Percentiles rank a stretch among this genome's conserved stretches.
These are phyloP conservation scores for Drosophila lowei DNA, from an alignment of 1,140 invertebrate genomes.

Conservation along the genomic window DNA sequence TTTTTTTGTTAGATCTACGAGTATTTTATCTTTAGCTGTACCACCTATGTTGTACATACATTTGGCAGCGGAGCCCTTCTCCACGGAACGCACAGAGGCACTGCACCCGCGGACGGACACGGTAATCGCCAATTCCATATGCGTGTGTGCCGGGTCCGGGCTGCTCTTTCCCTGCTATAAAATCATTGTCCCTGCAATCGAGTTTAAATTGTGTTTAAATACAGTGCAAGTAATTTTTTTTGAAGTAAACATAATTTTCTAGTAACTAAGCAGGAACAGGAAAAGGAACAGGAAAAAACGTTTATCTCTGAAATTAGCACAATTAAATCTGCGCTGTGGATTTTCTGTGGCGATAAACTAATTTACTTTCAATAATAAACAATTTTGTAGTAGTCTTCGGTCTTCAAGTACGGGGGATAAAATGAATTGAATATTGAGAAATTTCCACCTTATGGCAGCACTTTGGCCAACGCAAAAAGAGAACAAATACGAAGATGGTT, in stretches of 20 bases:
- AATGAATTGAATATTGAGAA: too few relatives aligned
- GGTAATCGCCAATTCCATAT: neutral
- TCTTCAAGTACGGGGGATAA: too few relatives aligned
- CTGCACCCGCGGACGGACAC: conserved; percentile 7
- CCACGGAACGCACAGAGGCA: conserved; percentile 48
- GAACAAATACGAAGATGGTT: too few relatives aligned
- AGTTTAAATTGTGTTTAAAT: conserved; percentile 46
- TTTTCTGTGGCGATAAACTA: too few relatives aligned
- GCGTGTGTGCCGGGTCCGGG: neutral
- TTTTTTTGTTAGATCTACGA: conserved; percentile 45
- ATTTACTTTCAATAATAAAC: too few relatives aligned
- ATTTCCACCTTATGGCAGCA: too few relatives aligned
- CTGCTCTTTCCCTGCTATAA: conserved; percentile 6
- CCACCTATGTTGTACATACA: conserved; percentile 72
- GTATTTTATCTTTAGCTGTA: conserved; percentile 69
- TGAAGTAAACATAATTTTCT: neutral
- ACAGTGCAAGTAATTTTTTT: conserved; percentile 48
- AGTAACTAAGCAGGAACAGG: too few relatives aligned
- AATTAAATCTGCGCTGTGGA: too few relatives aligned
- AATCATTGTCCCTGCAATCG: conserved; percentile 35
- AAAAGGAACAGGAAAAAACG: too few relatives aligned
- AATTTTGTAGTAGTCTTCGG: too few relatives aligned
- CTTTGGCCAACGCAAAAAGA: too few relatives aligned
- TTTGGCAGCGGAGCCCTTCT: conserved; percentile 37
- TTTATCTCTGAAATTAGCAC: too few relatives aligned